These are phyloP conservation scores for Neodiprion fabricii DNA, from an alignment of 1,140 invertebrate genomes.

Conservation along the genomic window DNA sequence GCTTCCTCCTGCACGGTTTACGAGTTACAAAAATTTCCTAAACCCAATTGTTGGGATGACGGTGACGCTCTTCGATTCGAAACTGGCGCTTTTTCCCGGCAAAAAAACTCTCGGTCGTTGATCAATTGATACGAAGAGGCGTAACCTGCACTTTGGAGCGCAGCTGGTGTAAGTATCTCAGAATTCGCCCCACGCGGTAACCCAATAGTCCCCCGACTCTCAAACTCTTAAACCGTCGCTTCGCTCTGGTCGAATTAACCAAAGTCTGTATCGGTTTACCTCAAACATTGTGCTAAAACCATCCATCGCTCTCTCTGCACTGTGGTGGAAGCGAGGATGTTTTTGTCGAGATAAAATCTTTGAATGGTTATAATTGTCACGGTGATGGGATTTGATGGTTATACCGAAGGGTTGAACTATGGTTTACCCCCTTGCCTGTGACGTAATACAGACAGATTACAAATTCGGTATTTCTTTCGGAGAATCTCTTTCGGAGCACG, in stretches of 20 bases:
- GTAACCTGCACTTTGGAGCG: not conserved
- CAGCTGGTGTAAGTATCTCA: no score
- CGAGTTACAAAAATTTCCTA: not conserved
- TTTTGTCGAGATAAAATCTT: no score
- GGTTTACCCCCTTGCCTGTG: no score
- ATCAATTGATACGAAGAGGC: not conserved
- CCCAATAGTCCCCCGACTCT: constrained; percentile 2
- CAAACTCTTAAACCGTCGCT: not conserved
- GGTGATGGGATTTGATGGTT: no score
- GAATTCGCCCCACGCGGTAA: constrained; percentile 1
- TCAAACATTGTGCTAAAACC: constrained; percentile 34
- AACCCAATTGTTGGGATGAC: not conserved
- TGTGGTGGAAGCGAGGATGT: not conserved
- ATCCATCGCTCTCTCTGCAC: not conserved
- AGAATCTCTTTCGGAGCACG: no score
- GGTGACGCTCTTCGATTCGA: no score
- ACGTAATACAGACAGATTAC: no score
- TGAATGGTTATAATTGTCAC: no score
- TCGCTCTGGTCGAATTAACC: constrained; percentile 34
- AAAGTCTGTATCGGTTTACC: constrained; percentile 37
- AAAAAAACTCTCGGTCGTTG: not conserved
- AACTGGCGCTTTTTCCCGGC: not conserved
- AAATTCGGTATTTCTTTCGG: no score
- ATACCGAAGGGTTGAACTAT: no score
- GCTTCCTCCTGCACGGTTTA: no score